Evolutionary conservation across 1,140 invertebrate species (phyloP), one percentile per base, ranked within the genome.

Genomic region (Drosophila kanapiae): DNA sequence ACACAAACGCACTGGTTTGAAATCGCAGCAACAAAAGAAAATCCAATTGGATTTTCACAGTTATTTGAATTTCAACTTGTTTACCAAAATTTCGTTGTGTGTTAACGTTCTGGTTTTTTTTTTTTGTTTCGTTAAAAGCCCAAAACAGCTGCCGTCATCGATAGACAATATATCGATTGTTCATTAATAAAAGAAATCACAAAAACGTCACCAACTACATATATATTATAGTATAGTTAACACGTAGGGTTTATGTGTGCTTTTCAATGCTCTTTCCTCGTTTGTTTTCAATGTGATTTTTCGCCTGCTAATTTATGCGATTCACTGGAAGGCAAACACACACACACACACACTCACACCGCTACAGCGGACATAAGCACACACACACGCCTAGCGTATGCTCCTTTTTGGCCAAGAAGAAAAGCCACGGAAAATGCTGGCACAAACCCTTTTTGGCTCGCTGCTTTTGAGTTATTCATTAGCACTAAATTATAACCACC

Each of bases 101-200:
- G 18, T 42, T 43, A 27, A 59, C 14, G 53, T 56, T 56, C 5
- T 23, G 1, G 18, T 27, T 53, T 11, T 35, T 57, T 27, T 40
- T 38, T 42, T 58, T 57, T 58, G 16, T 43, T n/a, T 35, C 4
- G 14, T 45, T 43, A 65, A 65, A 63, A 75, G 63, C 13, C 60
- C 61, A 83, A 88, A 88, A 90, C 85, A 90, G 85, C 85, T 88
- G 85, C 86, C 85, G 84, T 88, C 84, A 90, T 79, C 74, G 64
- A 65, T 79, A 78, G 63, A 54, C 37, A 74, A 75, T 53, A 40
- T 85, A 63, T 62, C 54, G 63, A 77, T 68, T 77, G 27, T 27
- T n/a, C 35, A 38, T 18, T 48, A 37, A 40, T 63, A 59, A 51
- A 57, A 37, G 53, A 57, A 80, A 49, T 53, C 42, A 80, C 51